Base-by-base conservation (phyloP, 35 echinoderm and acorn worm species). In the Ophioderma brevispina region DNA sequence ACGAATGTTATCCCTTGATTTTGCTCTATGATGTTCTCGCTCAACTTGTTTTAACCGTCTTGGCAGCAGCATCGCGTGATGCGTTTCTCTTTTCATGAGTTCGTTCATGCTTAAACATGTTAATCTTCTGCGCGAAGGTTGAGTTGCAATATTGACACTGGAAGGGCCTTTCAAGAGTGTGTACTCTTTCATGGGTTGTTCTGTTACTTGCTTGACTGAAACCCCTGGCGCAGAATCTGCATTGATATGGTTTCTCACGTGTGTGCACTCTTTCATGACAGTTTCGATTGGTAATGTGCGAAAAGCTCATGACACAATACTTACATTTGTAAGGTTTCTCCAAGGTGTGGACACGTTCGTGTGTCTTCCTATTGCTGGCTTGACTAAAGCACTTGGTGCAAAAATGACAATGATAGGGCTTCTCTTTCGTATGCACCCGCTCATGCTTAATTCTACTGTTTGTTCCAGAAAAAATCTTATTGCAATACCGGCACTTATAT, bases 401-500 rank as follows among this genome's bases (percentile, higher is more conserved):
- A 38, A 78, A 50, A 25, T 88, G 78, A 39, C 94, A 95, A 42
- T 95, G 85, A 40, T 87, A 88, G 15, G 94, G 94, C 36, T 79
- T 92, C 0, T 79, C 52, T 31, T 83, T 87, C 15, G 32, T 92
- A 42, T 98, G 96, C 23, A 91, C 90, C 5, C 88, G 80, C 36
- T 85, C 55, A 35, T 98, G 96, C 56, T 88, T 94, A 21, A 64
- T 84, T 3, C 94, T 40, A 28, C 87, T 89, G 38, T 84, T 89
- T 18, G 55, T 79, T 80, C 41, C 87, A 82, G 0, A 43, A 75
- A 98, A 98, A 37, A 81, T 59, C 31, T 90, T 92, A 33, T 81
- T 86, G 35, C 96, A 98, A 13, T 89, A 46, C 21, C 76, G 18
- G 80, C 96, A 98, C 0, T 38, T 64, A 43, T 87, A 98, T 0